A percentile compares a stretch with the other conserved stretches of the same genome.
These are phyloP conservation scores for Megaceryle alcyon DNA, from an alignment of 2,797 vertebrate species.

Conservation along the genomic window DNA sequence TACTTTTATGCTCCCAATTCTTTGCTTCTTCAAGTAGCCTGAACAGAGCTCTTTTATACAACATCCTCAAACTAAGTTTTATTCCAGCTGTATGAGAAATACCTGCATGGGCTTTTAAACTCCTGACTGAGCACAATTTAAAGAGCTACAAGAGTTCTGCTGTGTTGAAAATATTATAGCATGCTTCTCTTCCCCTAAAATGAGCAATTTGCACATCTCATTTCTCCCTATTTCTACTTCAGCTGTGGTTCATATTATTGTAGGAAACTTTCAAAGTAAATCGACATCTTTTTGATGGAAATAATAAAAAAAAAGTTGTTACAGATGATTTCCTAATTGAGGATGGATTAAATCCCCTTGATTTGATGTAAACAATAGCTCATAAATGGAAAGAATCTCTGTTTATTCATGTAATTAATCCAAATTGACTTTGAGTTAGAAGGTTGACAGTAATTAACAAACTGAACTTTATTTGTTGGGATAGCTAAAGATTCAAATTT, in stretches of 20 bases:
- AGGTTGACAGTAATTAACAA: not conserved
- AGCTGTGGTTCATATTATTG: not conserved
- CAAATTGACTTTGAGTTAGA: not conserved
- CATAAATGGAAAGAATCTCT: not conserved
- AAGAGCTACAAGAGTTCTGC: not conserved
- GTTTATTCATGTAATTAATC: not conserved
- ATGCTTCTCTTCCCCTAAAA: not conserved
- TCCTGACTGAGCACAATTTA: not conserved
- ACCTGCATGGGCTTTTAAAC: not conserved
- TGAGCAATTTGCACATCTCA: not conserved
- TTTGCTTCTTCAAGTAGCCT: not conserved
- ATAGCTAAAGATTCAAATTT: not conserved
- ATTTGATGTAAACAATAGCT: not conserved
- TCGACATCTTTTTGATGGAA: not conserved
- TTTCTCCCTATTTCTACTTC: not conserved
- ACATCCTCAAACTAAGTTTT: not conserved
- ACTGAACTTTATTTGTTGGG: not conserved
- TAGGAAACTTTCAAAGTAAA: not conserved
- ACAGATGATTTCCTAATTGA: not conserved
- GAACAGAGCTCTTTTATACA: not conserved
- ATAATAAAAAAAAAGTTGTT: not conserved
- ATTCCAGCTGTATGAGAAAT: not conserved
- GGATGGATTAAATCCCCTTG: not conserved
- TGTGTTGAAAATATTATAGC: not conserved
- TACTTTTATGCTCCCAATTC: not conserved